phyloP scores from a whole-genome alignment of 2,888 invertebrate species.

The Cantharis flavilabris region DNA sequence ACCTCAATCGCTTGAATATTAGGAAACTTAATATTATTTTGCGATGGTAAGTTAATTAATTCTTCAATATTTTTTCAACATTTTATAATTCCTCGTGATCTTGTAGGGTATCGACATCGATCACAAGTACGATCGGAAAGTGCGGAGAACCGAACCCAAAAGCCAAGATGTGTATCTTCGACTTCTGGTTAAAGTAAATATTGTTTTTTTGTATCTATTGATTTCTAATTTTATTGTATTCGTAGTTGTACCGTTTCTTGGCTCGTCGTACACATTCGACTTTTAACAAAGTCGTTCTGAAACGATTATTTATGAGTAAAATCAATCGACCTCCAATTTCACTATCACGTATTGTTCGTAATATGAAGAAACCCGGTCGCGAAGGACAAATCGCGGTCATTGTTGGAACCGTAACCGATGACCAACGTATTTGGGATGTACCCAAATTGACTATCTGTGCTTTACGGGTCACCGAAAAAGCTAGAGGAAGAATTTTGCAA shows the following conservation, averaged over 20 bases:
- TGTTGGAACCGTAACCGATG: constrained; percentile 95
- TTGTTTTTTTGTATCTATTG: constrained; percentile 10
- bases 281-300: constrained; percentile 94
- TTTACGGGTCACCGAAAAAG: constrained; percentile 92
- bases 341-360: constrained; percentile 81
- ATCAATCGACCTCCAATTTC: constrained; percentile 95
- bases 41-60: background rate
- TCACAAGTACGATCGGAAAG: constrained; percentile 99
- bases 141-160: constrained; percentile 94
- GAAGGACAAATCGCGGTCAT: constrained; percentile 88
- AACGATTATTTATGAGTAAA: constrained; percentile 96
- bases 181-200: constrained; percentile 91
- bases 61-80: background rate
- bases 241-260: constrained; percentile 92
- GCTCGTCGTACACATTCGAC: constrained; percentile 94
- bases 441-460: constrained; percentile 96
- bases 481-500: constrained; percentile 93
- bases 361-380: constrained; percentile 87
- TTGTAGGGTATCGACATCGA: constrained; percentile 98
- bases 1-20: background rate
- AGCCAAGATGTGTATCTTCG: constrained; percentile 98
- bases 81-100: background rate
- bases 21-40: background rate
- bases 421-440: constrained; percentile 85
- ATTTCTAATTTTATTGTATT: constrained; percentile 36